Conservation (phyloP, 2,113 vertebrate genomes). For the Eptesicus fuscus region DNA sequence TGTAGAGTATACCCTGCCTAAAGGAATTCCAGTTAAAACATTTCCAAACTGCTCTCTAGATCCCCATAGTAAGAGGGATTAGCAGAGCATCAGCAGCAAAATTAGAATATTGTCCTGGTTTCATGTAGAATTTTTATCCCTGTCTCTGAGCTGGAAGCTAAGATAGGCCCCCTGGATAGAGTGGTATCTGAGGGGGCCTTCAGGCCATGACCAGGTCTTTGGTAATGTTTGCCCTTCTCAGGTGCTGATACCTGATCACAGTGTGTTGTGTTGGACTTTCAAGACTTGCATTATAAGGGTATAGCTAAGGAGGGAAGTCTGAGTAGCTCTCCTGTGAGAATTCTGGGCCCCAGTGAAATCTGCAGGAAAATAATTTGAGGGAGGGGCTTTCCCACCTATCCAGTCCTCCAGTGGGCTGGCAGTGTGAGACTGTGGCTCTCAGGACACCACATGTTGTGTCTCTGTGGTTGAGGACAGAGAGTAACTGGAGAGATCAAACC, state of each 20-base stretch:
- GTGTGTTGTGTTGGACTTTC: neutral
- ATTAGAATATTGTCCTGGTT: neutral
- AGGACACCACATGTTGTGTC: rapidly evolving
- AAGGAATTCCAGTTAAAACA: neutral
- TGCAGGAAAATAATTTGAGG: neutral
- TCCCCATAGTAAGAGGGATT: neutral
- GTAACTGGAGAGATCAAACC: neutral
- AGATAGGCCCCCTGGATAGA: neutral
- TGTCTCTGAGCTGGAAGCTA: neutral
- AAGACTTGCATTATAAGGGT: neutral
- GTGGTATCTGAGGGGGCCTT: neutral
- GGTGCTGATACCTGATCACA: neutral
- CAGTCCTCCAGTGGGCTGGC: too few species aligned
- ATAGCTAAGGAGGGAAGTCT: neutral
- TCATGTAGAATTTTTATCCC: neutral
- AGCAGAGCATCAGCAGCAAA: neutral
- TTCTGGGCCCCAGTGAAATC: neutral
- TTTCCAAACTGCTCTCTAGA: neutral
- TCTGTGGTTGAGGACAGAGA: neutral
- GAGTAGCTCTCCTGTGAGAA: neutral
- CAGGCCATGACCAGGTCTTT: rapidly evolving
- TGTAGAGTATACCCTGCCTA: too few species aligned
- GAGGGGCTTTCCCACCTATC: neutral
- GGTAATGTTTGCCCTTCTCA: neutral
- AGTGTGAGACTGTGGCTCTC: rapidly evolving